Conservation (phyloP, 2,797 vertebrate species). For the Poecilia picta region DNA sequence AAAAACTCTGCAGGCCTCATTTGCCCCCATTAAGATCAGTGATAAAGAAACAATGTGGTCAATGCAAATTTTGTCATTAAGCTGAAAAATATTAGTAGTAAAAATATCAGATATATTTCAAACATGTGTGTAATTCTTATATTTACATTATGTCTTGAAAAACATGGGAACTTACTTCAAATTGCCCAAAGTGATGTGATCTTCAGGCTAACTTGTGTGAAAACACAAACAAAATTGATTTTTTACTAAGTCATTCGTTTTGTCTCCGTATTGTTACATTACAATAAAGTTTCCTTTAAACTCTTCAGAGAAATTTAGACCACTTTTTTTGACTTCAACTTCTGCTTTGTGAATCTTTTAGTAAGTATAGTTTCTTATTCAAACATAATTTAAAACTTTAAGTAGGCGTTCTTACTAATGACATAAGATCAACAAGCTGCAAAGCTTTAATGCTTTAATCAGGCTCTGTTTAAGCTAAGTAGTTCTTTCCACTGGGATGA, state of each 20-base stretch:
- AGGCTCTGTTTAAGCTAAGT: slow-evolving; percentile 5
- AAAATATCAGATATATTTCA: neutral
- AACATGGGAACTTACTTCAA: neutral
- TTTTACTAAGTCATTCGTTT: neutral
- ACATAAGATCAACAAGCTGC: slow-evolving; percentile 14
- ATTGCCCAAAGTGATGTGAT: neutral
- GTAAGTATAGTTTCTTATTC: slow-evolving; percentile 2
- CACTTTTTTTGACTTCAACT: neutral
- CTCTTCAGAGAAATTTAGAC: neutral
- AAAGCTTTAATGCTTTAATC: slow-evolving; percentile 13
- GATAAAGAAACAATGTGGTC: neutral
- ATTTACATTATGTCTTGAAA: neutral
- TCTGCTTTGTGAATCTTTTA: neutral
- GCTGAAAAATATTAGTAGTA: neutral
- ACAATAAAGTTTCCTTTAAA: neutral
- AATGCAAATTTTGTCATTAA: neutral
- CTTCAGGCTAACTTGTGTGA: neutral
- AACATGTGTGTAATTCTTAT: neutral
- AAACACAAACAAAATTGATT: neutral
- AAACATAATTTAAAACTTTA: slow-evolving; percentile 13
- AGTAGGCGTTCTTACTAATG: slow-evolving; percentile 8
- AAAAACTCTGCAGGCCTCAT: slow-evolving; percentile 1
- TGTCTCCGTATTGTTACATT: neutral
- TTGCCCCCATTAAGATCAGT: neutral
- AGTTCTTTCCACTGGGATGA: slow-evolving; percentile 5